These are phyloP conservation scores for Astreopora myriophthalma DNA, from an alignment of 64 coral and sea anemone species.

Conservation along the genomic window DNA sequence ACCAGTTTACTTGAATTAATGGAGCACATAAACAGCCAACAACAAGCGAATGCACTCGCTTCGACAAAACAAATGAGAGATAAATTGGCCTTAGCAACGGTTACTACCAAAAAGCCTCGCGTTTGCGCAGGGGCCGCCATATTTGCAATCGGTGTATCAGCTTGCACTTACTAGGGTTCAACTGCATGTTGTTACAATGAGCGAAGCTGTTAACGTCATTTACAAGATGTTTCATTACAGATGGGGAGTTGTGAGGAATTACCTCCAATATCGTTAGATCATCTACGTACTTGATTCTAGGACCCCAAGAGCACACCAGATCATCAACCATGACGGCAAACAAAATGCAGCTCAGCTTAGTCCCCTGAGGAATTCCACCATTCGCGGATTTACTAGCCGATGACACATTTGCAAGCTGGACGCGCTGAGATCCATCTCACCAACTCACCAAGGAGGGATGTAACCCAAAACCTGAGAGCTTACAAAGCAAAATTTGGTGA, in stretches of 20 bases:
- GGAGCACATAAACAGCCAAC: background rate
- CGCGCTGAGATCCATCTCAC: background rate
- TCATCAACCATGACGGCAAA: too few species aligned
- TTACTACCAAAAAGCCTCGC: slow-evolving; percentile 26
- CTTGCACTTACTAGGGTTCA: too few species aligned
- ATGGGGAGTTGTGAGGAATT: too few species aligned
- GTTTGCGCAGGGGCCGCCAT: background rate
- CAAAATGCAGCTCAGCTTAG: too few species aligned
- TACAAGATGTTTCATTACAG: too few species aligned
- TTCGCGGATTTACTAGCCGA: background rate
- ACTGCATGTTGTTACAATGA: too few species aligned
- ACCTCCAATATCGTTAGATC: too few species aligned
- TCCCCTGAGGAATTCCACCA: too few species aligned
- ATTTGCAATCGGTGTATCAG: background rate
- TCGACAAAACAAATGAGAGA: background rate
- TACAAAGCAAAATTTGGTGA: slow-evolving; percentile 25
- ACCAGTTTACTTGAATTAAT: background rate
- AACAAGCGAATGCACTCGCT: background rate
- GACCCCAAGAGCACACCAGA: too few species aligned
- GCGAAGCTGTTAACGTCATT: too few species aligned
- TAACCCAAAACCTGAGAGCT: background rate
- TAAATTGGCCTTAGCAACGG: background rate
- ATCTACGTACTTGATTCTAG: too few species aligned
- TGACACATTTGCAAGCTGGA: background rate
- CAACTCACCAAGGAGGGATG: slow-evolving; percentile 38